phyloP scores from a whole-genome alignment of 2,888 invertebrate species.

The Eutolmus rufibarbis region DNA sequence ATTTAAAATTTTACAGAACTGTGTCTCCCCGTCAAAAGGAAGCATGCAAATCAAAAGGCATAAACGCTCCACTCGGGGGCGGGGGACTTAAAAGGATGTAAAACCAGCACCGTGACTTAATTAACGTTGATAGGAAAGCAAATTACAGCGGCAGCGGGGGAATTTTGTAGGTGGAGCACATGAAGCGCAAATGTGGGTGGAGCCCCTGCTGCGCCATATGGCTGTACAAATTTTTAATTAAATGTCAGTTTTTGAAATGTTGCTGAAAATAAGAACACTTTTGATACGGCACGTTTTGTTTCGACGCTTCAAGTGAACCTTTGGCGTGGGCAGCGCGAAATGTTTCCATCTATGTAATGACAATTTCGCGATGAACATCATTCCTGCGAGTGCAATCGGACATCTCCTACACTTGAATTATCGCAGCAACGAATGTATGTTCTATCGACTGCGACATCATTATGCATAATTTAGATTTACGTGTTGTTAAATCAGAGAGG shows the following conservation, averaged over 20 bases:
- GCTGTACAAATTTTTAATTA: slow-evolving; percentile 20
- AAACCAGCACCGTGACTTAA: slow-evolving; percentile 15
- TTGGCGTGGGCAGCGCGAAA: neutral
- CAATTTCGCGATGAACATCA: neutral
- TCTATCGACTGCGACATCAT: neutral
- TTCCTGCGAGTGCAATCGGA: neutral
- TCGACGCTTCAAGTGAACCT: neutral
- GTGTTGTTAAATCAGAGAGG: neutral
- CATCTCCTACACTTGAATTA: neutral
- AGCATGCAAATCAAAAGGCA: slow-evolving; percentile 3
- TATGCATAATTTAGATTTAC: neutral
- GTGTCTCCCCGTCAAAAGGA: neutral
- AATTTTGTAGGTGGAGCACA: neutral
- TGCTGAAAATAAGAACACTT: neutral
- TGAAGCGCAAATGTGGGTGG: neutral
- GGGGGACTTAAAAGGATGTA: slow-evolving; percentile 2
- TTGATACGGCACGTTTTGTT: neutral
- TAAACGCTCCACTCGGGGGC: neutral
- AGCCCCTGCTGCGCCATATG: neutral
- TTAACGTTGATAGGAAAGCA: slow-evolving; percentile 21
- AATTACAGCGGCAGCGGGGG: neutral
- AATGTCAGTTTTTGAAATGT: slow-evolving; percentile 6
- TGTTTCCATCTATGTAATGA: neutral
- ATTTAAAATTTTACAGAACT: neutral
- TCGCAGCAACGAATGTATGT: neutral